A percentile compares a stretch with the other conserved stretches of the same genome.
Conservation (phyloP, 2,113 vertebrate species). For the Antennarius striatus region DNA sequence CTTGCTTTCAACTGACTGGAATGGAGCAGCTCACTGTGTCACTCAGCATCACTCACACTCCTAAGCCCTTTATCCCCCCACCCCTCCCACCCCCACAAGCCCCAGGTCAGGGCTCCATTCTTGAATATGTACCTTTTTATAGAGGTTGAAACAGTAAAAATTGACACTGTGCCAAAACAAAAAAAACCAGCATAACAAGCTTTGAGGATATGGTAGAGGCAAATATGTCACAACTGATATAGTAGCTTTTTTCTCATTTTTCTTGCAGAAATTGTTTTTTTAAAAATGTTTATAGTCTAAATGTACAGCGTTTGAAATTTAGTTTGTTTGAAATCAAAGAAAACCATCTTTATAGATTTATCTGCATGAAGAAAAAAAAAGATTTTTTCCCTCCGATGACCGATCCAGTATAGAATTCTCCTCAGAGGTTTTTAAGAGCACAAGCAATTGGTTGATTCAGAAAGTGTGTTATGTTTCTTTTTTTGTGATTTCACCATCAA, state of each 20-base stretch:
- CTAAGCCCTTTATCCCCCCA: constrained; percentile 36
- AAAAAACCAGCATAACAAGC: not conserved
- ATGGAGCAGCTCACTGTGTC: constrained; percentile 76
- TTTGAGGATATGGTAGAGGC: constrained; percentile 2
- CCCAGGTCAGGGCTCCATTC: constrained; percentile 64
- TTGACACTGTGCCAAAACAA: not conserved
- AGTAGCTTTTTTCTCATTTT: constrained; percentile 1
- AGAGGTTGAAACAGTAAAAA: constrained; percentile 6
- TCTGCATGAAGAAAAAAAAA: not conserved
- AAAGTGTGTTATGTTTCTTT: not conserved
- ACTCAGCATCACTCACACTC: constrained; percentile 75
- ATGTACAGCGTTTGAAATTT: too few relatives aligned
- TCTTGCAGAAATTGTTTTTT: not conserved
- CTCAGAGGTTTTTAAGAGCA: too few relatives aligned
- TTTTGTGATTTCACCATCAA: constrained; percentile 55
- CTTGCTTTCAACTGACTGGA: constrained; percentile 82
- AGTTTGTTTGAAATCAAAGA: not conserved
- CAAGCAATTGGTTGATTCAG: not conserved
- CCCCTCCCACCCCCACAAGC: constrained; percentile 25
- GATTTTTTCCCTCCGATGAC: too few relatives aligned
- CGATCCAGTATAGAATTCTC: not conserved
- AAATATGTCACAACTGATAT: not conserved
- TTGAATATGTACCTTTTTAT: constrained; percentile 1
- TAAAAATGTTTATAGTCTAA: too few relatives aligned
- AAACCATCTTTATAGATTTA: not conserved